Evolutionary conservation across 2,797 vertebrate species (phyloP).

Genomic region (Petrocephalus schoutedeni): DNA sequence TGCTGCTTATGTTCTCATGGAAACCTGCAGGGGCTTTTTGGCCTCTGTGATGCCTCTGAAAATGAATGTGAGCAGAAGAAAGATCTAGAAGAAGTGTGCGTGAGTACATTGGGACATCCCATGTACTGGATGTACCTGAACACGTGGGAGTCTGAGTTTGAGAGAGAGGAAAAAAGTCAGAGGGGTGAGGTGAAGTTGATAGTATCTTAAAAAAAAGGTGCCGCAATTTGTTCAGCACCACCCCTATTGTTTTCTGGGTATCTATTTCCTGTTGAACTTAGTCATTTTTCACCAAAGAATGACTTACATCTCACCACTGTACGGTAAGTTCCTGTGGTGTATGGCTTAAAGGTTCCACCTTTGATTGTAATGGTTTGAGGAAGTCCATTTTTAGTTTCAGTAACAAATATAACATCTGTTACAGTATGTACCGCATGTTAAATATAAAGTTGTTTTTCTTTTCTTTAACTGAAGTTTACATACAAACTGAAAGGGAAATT

Average conservation of each 20-base stretch:
- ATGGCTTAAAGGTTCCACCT: neutral
- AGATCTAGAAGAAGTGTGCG: neutral
- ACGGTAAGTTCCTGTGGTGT: neutral
- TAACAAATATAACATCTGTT: neutral
- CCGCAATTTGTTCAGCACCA: neutral
- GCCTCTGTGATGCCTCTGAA: neutral
- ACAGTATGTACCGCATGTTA: neutral
- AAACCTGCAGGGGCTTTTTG: neutral
- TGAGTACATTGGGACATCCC: neutral
- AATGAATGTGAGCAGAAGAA: neutral
- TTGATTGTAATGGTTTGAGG: neutral
- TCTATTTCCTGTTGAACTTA: neutral
- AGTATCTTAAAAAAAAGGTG: neutral
- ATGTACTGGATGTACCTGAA: neutral
- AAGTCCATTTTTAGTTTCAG: neutral
- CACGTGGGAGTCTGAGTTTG: neutral
- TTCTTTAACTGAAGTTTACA: neutral
- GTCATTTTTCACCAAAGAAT: neutral
- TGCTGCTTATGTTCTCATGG: neutral
- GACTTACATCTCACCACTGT: neutral
- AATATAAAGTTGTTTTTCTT: neutral
- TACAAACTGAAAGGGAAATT: neutral
- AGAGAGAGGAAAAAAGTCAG: neutral
- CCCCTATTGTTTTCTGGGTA: conserved; percentile 19
- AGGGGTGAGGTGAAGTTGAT: neutral